Base-by-base conservation (phyloP, 1,140 invertebrate species). In the Condylostylus longicornis region DNA sequence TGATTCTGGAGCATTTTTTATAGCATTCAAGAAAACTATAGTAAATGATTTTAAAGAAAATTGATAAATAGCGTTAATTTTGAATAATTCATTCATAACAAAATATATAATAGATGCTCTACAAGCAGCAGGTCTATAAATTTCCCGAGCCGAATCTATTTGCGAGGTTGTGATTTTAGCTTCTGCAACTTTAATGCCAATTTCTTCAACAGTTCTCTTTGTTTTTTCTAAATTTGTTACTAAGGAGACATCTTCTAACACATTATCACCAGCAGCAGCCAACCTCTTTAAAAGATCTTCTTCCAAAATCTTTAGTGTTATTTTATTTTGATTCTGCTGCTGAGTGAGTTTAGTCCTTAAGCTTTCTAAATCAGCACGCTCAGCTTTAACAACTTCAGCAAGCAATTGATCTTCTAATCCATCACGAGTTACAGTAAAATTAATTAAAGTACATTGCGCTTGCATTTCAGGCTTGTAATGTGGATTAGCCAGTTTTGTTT, bases 401-500 rank as follows among this genome's bases (percentile, higher is more conserved):
- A 96, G 63, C 5, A 97, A 57, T 61, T 96, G 90, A 56, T 95
- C 90, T 61, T 96, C 90, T 5, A 96, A 65, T 30, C 84, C 87
- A 61, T 90, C 84, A 47, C 75, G 73, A 0, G 90, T 96, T 0
- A 97, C 90, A 19, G 89, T 93, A 52, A 94, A 95, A 58, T 94
- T 93, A 35, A 95, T 93, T 4, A 95, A 65, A 3, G 89, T 94
- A 13, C 85, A 86, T 62, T 95, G 89, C 1, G 90, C 90, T 62
- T 96, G 90, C 74, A 95, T 86, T 65, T 96, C 90, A 1, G 89
- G 89, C 54, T 91, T 89, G 53, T 94, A 96, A 62, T 94, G 89
- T 5, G 89, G 90, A 66, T 94, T 95, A 1, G 82, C 87, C 28
- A 95, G 55, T 65, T 95, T 95, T 1, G 90, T 94, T 50, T 95